Evolutionary conservation across 2,113 vertebrate species (phyloP).

Genomic region (Paraplagusia blochii): DNA sequence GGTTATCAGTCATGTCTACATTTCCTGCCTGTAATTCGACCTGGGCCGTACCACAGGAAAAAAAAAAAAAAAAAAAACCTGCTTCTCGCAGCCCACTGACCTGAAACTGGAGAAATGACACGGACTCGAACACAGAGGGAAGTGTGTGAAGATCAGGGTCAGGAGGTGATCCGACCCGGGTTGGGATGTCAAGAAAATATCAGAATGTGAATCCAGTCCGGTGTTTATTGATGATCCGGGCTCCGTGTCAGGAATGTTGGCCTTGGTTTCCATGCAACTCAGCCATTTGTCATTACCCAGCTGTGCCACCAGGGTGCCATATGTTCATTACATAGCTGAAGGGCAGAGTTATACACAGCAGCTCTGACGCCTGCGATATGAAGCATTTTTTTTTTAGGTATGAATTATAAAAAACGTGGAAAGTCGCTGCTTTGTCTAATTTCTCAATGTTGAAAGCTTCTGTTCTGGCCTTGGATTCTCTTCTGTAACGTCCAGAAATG

Average conservation of each 20-base stretch:
- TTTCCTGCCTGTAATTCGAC: slow-evolving; percentile 53
- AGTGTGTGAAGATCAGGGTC: slow-evolving; percentile 43
- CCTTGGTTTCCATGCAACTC: slow-evolving; percentile 19
- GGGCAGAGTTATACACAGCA: not conserved
- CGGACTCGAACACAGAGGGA: slow-evolving; percentile 18
- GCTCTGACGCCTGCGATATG: not conserved
- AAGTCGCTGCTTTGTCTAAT: too few relatives aligned
- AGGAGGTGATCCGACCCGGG: slow-evolving; percentile 48
- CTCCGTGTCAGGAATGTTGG: not conserved
- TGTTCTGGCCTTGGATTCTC: too few relatives aligned
- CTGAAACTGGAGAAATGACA: slow-evolving; percentile 62
- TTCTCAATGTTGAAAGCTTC: too few relatives aligned
- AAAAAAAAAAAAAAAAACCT: too few relatives aligned
- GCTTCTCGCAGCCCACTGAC: slow-evolving; percentile 52
- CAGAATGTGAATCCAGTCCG: slow-evolving; percentile 45
- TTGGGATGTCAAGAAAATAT: slow-evolving; percentile 38
- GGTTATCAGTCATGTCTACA: slow-evolving; percentile 55
- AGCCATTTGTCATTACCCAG: slow-evolving; percentile 18
- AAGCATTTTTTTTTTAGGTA: slow-evolving; percentile 3
- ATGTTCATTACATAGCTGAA: slow-evolving; percentile 14
- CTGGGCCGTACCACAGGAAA: slow-evolving; percentile 10
- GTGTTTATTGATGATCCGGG: slow-evolving; percentile 37
- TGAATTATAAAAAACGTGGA: not conserved
- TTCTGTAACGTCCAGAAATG: too few relatives aligned
- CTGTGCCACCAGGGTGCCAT: slow-evolving; percentile 31